Conservation (phyloP, 2,113 vertebrate genomes). For the Cathartes aura region DNA sequence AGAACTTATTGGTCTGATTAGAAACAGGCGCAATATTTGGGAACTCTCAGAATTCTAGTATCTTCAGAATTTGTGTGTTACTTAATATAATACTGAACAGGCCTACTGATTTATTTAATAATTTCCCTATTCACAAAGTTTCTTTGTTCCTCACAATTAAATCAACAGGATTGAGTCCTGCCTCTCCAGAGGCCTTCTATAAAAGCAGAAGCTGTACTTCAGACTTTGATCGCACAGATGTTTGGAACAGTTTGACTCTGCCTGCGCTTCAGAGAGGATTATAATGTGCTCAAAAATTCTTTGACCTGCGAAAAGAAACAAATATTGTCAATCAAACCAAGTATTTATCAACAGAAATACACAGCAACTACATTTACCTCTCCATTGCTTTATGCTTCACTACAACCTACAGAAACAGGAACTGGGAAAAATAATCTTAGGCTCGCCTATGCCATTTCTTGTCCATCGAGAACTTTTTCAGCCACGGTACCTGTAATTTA, state of each 20-base stretch:
- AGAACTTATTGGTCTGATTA: background rate
- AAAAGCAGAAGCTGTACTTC: slow-evolving; percentile 1
- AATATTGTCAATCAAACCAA: background rate
- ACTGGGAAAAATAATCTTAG: background rate
- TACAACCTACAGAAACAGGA: background rate
- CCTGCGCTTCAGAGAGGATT: slow-evolving; percentile 45
- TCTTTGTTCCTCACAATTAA: background rate
- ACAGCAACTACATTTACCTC: background rate
- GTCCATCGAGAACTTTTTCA: background rate
- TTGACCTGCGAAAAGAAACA: slow-evolving; percentile 75
- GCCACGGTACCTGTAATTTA: background rate
- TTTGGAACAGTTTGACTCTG: slow-evolving; percentile 4
- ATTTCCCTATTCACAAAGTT: background rate
- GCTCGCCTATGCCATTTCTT: background rate
- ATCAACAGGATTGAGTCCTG: background rate
- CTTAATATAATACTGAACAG: background rate
- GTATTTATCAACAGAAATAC: background rate
- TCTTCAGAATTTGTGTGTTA: background rate
- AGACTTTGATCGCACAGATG: background rate
- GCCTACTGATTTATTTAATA: background rate
- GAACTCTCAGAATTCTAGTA: background rate
- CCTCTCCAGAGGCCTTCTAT: slow-evolving; percentile 17
- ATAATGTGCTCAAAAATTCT: slow-evolving; percentile 81
- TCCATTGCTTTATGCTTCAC: background rate
- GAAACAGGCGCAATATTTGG: background rate